Evolutionary conservation across 2,888 invertebrate species (phyloP).

Genomic region (Epistrophella euchroma): DNA sequence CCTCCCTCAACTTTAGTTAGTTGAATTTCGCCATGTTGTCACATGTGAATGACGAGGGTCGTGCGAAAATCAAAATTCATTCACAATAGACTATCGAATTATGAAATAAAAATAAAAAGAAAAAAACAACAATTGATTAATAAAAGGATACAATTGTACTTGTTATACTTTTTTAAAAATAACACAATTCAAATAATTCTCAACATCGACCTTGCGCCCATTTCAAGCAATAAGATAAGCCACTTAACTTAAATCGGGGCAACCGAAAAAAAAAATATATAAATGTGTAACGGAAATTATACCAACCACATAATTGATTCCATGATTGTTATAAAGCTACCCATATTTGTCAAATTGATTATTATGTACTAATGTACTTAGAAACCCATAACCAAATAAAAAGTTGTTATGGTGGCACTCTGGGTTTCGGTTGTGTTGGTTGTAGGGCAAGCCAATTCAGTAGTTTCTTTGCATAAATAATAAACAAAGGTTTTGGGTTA

Average conservation of each 20-base stretch:
- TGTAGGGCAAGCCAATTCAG: conserved; percentile 31
- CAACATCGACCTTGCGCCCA: conserved; percentile 26
- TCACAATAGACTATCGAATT: neutral
- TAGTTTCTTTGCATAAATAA: conserved; percentile 51
- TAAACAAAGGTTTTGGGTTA: conserved; percentile 8
- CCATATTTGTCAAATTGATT: conserved; percentile 50
- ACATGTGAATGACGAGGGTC: neutral
- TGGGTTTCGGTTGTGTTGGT: neutral
- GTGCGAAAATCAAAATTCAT: neutral
- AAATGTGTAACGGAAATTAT: conserved; percentile 6
- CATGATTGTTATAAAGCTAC: conserved; percentile 21
- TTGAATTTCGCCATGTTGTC: neutral
- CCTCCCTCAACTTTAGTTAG: too few relatives aligned
- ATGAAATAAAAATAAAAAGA: neutral
- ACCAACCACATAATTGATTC: conserved; percentile 45
- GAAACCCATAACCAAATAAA: conserved; percentile 13
- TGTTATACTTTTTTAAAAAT: conserved; percentile 1
- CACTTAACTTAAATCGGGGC: conserved; percentile 2
- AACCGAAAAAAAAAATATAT: neutral
- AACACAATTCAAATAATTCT: conserved; percentile 9
- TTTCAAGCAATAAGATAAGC: conserved; percentile 31
- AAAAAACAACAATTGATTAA: too few relatives aligned
- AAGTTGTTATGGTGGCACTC: conserved; percentile 9
- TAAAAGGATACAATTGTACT: conserved; percentile 8
- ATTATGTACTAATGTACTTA: too few relatives aligned